phyloP scores from a whole-genome alignment of 1,140 invertebrate genomes.

The Coelopa frigida region DNA sequence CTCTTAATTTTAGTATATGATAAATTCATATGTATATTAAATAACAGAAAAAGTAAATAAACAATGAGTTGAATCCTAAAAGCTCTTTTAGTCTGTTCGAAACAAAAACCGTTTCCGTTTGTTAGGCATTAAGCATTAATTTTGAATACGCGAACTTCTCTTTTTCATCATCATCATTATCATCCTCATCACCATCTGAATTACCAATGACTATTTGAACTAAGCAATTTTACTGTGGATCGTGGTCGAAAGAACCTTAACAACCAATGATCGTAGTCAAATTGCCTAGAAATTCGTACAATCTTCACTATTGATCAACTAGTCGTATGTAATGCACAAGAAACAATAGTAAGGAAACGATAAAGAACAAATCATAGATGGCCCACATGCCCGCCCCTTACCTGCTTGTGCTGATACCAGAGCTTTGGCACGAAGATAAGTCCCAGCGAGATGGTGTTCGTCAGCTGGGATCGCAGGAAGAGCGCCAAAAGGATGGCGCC shows the following conservation, averaged over 20 bases:
- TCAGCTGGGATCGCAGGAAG: conserved; percentile 67
- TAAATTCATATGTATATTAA: background rate
- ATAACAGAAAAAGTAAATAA: background rate
- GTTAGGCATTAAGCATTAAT: background rate
- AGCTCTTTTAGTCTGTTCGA: background rate
- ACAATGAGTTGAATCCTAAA: background rate
- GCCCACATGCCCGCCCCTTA: conserved; percentile 27
- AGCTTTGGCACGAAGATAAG: conserved; percentile 74
- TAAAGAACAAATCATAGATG: conserved; percentile 7
- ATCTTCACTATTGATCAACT: no score
- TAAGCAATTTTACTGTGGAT: background rate
- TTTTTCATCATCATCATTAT: no score
- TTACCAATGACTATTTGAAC: no score
- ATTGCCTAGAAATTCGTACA: no score
- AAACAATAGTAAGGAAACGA: background rate
- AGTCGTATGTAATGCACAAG: no score
- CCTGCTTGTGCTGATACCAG: conserved; percentile 65
- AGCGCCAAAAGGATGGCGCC: conserved; percentile 61
- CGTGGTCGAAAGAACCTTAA: background rate
- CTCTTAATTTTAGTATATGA: conserved; percentile 4
- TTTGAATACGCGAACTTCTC: background rate
- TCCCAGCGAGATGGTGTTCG: conserved; percentile 65
- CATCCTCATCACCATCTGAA: no score
- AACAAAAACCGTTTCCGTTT: conserved; percentile 12
- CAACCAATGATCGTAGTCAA: no score